phyloP scores from a whole-genome alignment of 1,140 invertebrate genomes.

The Drosophila repleta region DNA sequence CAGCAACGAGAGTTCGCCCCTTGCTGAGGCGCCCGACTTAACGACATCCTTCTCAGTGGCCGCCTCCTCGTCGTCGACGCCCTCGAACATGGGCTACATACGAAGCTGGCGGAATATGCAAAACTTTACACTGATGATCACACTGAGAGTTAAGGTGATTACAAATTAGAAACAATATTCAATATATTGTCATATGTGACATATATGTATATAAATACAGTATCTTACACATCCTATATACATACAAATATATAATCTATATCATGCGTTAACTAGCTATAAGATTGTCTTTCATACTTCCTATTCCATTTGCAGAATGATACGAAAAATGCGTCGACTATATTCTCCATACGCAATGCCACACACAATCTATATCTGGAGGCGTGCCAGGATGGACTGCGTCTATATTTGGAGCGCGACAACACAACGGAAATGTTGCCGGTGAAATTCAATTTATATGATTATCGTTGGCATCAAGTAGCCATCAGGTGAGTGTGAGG shows the following conservation, averaged over 20 bases:
- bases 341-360: constrained; percentile 78
- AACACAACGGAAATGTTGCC: constrained; percentile 83
- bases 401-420: constrained; percentile 79
- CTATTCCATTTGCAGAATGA: constrained; percentile 68
- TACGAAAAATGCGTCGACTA: constrained; percentile 69
- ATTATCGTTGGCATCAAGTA: constrained; percentile 84
- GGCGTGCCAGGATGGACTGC: constrained; percentile 75
- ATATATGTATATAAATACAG: no score
- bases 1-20: constrained; percentile 25
- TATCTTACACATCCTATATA: no score
- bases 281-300: no score
- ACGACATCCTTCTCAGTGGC: constrained; percentile 29
- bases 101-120: constrained; percentile 74
- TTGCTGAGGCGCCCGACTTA: constrained; percentile 33
- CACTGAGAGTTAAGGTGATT: constrained; percentile 76
- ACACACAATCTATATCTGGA: constrained; percentile 83
- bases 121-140: constrained; percentile 81
- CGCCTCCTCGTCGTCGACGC: constrained; percentile 57
- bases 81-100: constrained; percentile 75
- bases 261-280: no score
- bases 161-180: no score
- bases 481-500: constrained; percentile 76
- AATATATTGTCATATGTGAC: no score
- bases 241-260: no score
- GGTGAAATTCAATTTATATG: constrained; percentile 83